phyloP scores from a whole-genome alignment of 2,797 vertebrate genomes.

The Sarcophilus harrisii region DNA sequence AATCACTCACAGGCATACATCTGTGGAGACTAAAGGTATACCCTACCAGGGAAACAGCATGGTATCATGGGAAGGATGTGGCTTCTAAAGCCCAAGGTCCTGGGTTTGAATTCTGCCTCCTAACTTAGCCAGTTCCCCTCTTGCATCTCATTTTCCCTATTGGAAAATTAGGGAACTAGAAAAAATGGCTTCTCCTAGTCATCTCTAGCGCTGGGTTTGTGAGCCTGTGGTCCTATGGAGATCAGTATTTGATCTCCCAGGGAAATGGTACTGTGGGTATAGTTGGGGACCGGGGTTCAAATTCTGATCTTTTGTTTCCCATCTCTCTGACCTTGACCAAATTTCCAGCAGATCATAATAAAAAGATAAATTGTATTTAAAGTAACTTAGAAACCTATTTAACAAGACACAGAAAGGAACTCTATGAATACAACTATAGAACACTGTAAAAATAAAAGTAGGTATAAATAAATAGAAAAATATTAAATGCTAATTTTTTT shows the following conservation, averaged over 20 bases:
- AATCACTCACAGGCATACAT: neutral
- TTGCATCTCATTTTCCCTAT: neutral
- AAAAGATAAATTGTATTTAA: neutral
- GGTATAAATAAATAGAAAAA: neutral
- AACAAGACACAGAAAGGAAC: neutral
- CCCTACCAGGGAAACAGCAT: neutral
- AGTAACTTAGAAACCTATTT: neutral
- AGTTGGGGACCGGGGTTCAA: neutral
- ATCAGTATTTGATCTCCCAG: neutral
- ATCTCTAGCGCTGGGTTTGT: neutral
- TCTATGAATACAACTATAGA: neutral
- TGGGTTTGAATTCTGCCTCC: neutral
- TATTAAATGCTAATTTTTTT: neutral
- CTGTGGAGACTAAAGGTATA: neutral
- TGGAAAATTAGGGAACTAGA: neutral
- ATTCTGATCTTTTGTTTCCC: neutral
- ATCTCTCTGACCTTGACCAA: neutral
- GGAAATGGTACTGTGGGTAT: neutral
- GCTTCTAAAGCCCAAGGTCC: neutral
- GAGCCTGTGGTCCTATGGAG: neutral
- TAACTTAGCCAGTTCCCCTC: neutral
- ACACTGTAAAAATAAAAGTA: neutral
- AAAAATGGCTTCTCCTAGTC: neutral
- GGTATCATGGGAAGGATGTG: neutral
- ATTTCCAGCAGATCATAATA: neutral